phyloP scores from a whole-genome alignment of 2,113 vertebrate species.

The Cricetomys ansorgei region DNA sequence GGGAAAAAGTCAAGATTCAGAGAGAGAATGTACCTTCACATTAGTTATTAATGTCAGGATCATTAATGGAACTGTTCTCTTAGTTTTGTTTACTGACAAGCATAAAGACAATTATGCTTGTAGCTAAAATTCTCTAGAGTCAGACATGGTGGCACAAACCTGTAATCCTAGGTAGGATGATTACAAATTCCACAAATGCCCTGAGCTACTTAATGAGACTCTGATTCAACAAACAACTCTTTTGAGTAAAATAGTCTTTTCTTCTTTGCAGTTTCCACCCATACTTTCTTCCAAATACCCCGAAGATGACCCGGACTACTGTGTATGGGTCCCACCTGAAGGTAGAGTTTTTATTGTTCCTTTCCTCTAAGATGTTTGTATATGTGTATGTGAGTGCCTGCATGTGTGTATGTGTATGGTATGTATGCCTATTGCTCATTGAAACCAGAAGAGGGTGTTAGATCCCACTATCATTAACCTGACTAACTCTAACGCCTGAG shows the following conservation, averaged over 20 bases:
- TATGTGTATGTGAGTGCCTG: neutral
- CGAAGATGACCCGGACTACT: constrained; percentile 97
- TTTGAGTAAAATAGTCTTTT: constrained; percentile 41
- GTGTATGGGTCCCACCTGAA: constrained; percentile 95
- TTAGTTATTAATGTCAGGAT: constrained; percentile 10
- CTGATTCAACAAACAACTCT: neutral
- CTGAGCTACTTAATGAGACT: neutral
- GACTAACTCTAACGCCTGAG: too few species aligned
- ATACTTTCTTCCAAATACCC: constrained; percentile 90
- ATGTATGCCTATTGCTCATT: neutral
- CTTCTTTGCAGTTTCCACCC: constrained; percentile 85
- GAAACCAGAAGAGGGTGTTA: neutral
- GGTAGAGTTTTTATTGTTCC: constrained; percentile 85
- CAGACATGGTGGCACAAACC: neutral
- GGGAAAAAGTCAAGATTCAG: constrained; percentile 23
- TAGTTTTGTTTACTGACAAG: constrained; percentile 31
- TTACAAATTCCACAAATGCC: neutral
- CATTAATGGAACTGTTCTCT: constrained; percentile 23
- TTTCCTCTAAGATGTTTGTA: neutral
- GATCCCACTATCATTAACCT: too few species aligned
- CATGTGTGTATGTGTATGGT: neutral
- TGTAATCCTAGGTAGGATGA: neutral
- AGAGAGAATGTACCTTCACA: neutral
- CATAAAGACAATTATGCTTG: neutral
- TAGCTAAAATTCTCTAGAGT: neutral